Percentiles rank a stretch among this genome's conserved stretches.
Conservation (phyloP, 1,140 invertebrate genomes). For the Cylas formicarius region DNA sequence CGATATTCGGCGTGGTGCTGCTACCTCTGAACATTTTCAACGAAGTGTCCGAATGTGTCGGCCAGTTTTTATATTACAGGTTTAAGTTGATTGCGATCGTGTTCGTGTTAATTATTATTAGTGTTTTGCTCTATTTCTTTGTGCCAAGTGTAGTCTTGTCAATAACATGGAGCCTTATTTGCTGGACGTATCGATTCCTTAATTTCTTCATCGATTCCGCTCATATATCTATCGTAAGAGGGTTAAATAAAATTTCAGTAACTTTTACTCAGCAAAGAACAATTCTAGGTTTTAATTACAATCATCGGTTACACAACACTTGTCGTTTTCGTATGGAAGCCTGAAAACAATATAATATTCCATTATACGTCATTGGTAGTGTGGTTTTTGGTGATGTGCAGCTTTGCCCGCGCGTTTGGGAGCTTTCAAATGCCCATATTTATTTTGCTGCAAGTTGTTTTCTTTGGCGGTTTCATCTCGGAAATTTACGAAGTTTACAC, state of each 20-base stretch:
- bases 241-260: conserved; percentile 4
- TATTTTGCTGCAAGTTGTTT: conserved; percentile 44
- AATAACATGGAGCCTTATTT: conserved; percentile 42
- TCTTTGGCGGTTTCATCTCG: conserved; percentile 50
- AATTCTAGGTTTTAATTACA: conserved; percentile 44
- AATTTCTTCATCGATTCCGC: conserved; percentile 29
- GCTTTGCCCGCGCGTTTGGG: conserved; percentile 52
- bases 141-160: conserved; percentile 50
- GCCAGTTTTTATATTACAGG: conserved; percentile 52
- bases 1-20: conserved; percentile 61
- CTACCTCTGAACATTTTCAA: conserved; percentile 68
- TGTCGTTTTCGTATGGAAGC: conserved; percentile 53
- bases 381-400: conserved; percentile 56
- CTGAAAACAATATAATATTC: conserved; percentile 50
- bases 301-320: conserved; percentile 46
- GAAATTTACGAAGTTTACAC: conserved; percentile 44
- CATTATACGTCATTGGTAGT: conserved; percentile 50
- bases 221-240: too few species aligned
- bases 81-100: conserved; percentile 50
- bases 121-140: conserved; percentile 41
- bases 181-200: conserved; percentile 21
- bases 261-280: too few species aligned
- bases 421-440: conserved; percentile 55
- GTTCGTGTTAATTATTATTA: conserved; percentile 40
- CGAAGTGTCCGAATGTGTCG: conserved; percentile 62